These are phyloP conservation scores for Gavia stellata DNA, from an alignment of 2,113 vertebrate species.

Conservation along the genomic window DNA sequence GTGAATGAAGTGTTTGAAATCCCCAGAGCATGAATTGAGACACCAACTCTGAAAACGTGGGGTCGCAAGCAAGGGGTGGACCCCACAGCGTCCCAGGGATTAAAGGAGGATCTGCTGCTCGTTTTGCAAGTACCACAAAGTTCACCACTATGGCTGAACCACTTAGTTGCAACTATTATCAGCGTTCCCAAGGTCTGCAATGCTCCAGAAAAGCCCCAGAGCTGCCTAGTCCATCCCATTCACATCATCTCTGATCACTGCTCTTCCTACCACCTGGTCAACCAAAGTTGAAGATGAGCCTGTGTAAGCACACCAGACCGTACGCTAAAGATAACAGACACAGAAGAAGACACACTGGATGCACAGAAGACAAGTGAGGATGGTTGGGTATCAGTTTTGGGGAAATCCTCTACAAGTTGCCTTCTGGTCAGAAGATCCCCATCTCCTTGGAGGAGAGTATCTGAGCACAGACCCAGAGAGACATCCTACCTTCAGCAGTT, in stretches of 20 bases:
- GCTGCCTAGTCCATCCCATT: background rate
- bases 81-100: background rate
- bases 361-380: background rate
- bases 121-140: background rate
- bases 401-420: background rate
- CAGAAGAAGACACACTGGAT: background rate
- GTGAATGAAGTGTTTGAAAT: background rate
- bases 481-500: background rate
- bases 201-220: background rate
- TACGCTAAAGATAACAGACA: background rate
- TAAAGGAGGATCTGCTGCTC: background rate
- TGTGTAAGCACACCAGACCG: rapidly evolving
- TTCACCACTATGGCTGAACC: background rate
- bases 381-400: background rate
- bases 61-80: background rate
- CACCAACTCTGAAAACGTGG: background rate
- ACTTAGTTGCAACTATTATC: background rate
- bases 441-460: background rate
- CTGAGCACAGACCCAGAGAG: background rate
- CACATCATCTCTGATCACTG: background rate
- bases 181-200: background rate
- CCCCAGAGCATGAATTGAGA: background rate
- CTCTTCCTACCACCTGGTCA: background rate
- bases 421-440: background rate
- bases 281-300: background rate